Evolutionary conservation across 2,888 invertebrate species (phyloP).

Genomic region (Molorchus minor): DNA sequence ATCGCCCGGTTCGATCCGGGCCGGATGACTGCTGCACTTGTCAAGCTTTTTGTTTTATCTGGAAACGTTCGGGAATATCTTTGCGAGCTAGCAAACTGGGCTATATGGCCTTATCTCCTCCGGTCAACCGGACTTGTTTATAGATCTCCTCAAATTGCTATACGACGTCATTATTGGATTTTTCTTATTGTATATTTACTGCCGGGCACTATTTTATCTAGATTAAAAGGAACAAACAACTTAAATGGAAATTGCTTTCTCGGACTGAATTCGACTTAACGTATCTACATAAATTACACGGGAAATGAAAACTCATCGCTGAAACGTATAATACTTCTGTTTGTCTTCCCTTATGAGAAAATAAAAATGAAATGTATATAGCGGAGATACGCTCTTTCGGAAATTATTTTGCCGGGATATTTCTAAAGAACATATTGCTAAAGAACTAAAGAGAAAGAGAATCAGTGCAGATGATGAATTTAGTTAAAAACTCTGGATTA

Average conservation of each 20-base stretch:
- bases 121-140: conserved; percentile 30
- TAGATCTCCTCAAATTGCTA: conserved; percentile 18
- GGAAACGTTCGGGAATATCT: conserved; percentile 54
- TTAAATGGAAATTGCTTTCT: conserved; percentile 27
- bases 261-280: conserved; percentile 5
- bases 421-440: too few relatives aligned
- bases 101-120: conserved; percentile 43
- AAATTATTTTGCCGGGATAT: too few relatives aligned
- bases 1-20: conserved; percentile 51
- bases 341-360: background rate
- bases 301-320: background rate
- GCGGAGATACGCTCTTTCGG: background rate
- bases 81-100: conserved; percentile 40
- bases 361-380: background rate
- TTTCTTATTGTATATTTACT: conserved; percentile 29
- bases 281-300: conserved; percentile 4
- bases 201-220: conserved; percentile 27
- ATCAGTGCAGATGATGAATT: too few relatives aligned
- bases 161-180: conserved; percentile 23
- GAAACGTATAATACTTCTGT: background rate
- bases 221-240: conserved; percentile 27
- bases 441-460: too few relatives aligned
- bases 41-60: conserved; percentile 59
- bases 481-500: too few relatives aligned
- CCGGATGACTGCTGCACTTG: conserved; percentile 55